Percentiles rank a stretch among this genome's conserved stretches.
These are phyloP conservation scores for Acronicta psi DNA, from an alignment of 2,888 invertebrate species.

Conservation along the genomic window DNA sequence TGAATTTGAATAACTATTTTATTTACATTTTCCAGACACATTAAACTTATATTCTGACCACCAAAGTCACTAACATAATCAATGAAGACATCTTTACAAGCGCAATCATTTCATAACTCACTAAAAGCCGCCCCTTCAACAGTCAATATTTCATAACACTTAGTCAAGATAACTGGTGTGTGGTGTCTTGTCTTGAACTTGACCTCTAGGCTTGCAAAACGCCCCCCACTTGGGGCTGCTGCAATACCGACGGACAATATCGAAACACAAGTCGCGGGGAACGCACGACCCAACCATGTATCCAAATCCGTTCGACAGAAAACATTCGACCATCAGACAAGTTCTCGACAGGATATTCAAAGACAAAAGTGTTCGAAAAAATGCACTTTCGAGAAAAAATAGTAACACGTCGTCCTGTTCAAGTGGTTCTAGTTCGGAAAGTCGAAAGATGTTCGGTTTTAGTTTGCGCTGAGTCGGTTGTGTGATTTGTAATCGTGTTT, in stretches of 20 bases:
- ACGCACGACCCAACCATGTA: constrained; percentile 85
- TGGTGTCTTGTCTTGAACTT: constrained; percentile 70
- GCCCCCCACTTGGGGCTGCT: constrained; percentile 42
- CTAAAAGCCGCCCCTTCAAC: constrained; percentile 26
- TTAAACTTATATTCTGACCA: background rate
- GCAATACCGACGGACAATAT: constrained; percentile 51
- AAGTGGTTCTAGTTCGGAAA: constrained; percentile 51
- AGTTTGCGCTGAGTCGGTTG: constrained; percentile 50
- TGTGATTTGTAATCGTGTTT: constrained; percentile 54
- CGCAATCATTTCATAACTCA: constrained; percentile 54
- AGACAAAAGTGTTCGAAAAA: constrained; percentile 69
- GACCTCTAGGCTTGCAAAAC: constrained; percentile 65
- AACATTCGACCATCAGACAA: constrained; percentile 91
- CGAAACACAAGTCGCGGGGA: constrained; percentile 58
- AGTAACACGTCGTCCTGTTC: constrained; percentile 69
- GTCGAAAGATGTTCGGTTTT: constrained; percentile 54
- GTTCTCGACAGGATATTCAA: constrained; percentile 90
- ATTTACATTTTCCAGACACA: too few relatives aligned
- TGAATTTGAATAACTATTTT: too few relatives aligned
- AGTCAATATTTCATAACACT: constrained; percentile 54
- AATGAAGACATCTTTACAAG: constrained; percentile 43
- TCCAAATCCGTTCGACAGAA: constrained; percentile 92
- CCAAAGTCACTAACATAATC: constrained; percentile 11
- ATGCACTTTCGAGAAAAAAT: constrained; percentile 70
- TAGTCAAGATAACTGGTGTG: constrained; percentile 40